Evolutionary conservation across 2,797 vertebrate species (phyloP), one percentile per base, ranked within the genome.

Genomic region (Molossus alvarezi): DNA sequence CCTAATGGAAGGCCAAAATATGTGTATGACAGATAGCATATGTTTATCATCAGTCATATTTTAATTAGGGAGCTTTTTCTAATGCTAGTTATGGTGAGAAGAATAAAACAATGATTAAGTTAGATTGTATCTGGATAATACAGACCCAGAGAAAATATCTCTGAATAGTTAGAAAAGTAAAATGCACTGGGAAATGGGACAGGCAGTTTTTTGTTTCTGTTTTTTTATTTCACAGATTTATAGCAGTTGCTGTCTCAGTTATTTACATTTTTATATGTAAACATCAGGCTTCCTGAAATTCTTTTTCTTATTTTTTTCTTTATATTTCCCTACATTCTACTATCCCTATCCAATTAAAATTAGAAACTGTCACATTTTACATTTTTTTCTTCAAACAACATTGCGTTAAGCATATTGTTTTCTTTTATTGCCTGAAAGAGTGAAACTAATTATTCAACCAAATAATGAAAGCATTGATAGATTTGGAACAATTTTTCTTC

Each of bases 311-410:
- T 67, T 65, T 71, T 89, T 84, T 80, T 23, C 7, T 25, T 82
- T 55, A 10, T 21, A 62, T 75, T 88, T 88, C 25, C 25, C 27
- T 95, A 60, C 45, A 92, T 90, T 79, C 79, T 15, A 87, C 55
- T 53, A 84, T 94, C 12, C 37, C 21, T 53, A 12, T 85, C 69
- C 85, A 41, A 76, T 88, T 90, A 96, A 94, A 94, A 94, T 94
- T 37, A 94, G 71, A 97, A 93, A 57, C 55, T 65, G 10, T 79
- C 14, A 92, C 6, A 71, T 94, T 17, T 93, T 84, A 25, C 23
- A 18, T 77, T 95, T 89, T 93, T n/a, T 75, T 91, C 55, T 83
- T 55, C 62, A 93, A n/a, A 79, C 41, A 91, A 33, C 48, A 45
- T 27, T 80, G 87, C n/a, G 33, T 90, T 37, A 96, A 91, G 7